Percentiles rank a stretch among this genome's conserved stretches.
These are phyloP conservation scores for Xanthia icteritia DNA, from an alignment of 2,888 invertebrate genomes.

Conservation along the genomic window DNA sequence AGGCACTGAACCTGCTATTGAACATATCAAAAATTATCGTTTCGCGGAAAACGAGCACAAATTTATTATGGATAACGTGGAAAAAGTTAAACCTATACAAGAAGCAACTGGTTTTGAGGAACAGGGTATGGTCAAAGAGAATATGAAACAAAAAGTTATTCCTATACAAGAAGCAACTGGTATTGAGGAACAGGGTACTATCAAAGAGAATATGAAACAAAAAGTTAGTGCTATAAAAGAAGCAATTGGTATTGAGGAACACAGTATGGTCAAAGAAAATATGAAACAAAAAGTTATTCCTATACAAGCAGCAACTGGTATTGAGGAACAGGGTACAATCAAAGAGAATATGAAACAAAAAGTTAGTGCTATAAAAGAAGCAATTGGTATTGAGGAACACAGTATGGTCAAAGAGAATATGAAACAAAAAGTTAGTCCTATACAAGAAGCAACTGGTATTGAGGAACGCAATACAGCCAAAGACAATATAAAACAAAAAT, in stretches of 20 bases:
- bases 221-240: constrained; percentile 6
- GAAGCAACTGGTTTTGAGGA: neutral
- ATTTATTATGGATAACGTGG: neutral
- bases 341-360: constrained; percentile 30
- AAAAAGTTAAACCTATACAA: neutral
- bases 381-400: neutral
- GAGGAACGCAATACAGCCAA: neutral
- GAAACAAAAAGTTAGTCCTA: neutral
- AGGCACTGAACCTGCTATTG: constrained; percentile 7
- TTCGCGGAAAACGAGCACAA: neutral
- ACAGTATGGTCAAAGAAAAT: neutral
- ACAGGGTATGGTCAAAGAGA: neutral
- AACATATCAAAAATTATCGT: constrained; percentile 2
- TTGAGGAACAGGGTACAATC: constrained; percentile 22
- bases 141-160: constrained; percentile 21
- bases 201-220: constrained; percentile 19
- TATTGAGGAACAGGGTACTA: constrained; percentile 22
- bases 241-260: neutral
- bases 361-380: neutral
- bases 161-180: neutral
- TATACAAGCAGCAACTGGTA: neutral
- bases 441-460: neutral
- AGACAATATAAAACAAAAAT: neutral
- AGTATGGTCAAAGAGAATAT: neutral
- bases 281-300: constrained; percentile 20